A percentile compares a stretch with the other conserved stretches of the same genome.
Conservation (phyloP, 1,140 invertebrate species). For the Psix sp. region DNA sequence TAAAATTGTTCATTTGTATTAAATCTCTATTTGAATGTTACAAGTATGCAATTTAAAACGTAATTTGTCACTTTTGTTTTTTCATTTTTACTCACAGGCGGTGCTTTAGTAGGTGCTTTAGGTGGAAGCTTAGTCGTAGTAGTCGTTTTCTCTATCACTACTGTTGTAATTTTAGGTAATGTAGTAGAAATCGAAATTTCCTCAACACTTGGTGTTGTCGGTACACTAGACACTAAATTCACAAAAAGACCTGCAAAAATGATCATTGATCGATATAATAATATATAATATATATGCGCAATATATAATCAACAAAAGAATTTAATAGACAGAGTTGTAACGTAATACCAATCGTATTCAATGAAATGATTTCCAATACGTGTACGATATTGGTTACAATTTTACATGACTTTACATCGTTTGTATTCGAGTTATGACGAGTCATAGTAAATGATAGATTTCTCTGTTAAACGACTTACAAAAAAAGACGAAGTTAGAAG, state of each 20-base stretch:
- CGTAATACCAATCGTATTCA: too few relatives aligned
- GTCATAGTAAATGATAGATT: background rate
- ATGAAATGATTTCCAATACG: too few relatives aligned
- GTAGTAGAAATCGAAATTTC: constrained; percentile 15
- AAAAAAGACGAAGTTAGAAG: constrained; percentile 31
- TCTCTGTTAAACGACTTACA: constrained; percentile 27
- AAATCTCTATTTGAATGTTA: too few relatives aligned
- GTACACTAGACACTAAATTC: constrained; percentile 42
- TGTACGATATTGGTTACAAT: too few relatives aligned
- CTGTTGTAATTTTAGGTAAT: constrained; percentile 19
- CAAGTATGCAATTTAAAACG: too few relatives aligned
- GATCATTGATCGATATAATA: background rate
- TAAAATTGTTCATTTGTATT: too few relatives aligned
- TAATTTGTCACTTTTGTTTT: background rate
- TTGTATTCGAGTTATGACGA: background rate
- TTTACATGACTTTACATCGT: background rate
- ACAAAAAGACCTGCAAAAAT: constrained; percentile 27
- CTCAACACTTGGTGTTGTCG: constrained; percentile 35
- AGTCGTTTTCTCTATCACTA: constrained; percentile 33
- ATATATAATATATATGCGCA: too few relatives aligned
- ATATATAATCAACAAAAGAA: background rate
- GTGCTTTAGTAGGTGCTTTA: constrained; percentile 41
- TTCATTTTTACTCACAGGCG: constrained; percentile 27
- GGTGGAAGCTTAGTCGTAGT: constrained; percentile 8
- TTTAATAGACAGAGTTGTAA: too few relatives aligned